Base-by-base conservation (phyloP, 2,888 invertebrate species). In the Lepidocyrtoides sp. region DNA sequence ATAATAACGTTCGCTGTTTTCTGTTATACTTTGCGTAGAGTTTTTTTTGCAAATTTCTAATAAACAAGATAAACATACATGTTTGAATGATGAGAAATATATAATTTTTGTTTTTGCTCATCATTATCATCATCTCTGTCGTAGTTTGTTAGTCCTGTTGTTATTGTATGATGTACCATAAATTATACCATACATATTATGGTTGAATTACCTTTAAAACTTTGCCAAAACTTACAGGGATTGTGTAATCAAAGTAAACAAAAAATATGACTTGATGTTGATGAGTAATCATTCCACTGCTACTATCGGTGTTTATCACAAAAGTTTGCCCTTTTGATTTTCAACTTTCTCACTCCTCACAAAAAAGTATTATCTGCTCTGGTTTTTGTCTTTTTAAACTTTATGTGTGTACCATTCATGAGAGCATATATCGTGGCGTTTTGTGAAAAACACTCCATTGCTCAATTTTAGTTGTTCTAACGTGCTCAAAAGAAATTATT, bases 231-330 rank as follows among this genome's bases (percentile, higher is more conserved):
- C 41, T 63, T 17, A 54, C n/a, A 23, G 26, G 41, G 57, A 51
- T 82, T 63, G 20, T 82, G 82, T 63, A 82, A 82, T 82, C 60
- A 14, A 23, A 41, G 32, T 10, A 17, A 79, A 63, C 63, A 81
- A 77, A 48, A 2, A 17, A 29, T 48, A 75, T 75, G 48, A 75
- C 23, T 48, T 75, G 75, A n/a, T 69, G 44, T 48, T 75, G 75
- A 75, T 48, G 48, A 75, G 48, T 51, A 75, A 75, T 48, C 26
- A 36, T n/a, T n/a, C n/a, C 8, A 36, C 29, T 36, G 14, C 2
- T 12, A 26, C 8, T 60, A 66, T 66, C 32, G 17, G 66, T n/a
- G 17, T 69, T 69, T 7, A 26, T 17, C 66, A n/a, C 36, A 32
- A n/a, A n/a, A n/a, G 17, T 69, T 36, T 36, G 23, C 2, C 17